These are phyloP conservation scores for Polyergus mexicanus DNA, from an alignment of 1,140 invertebrate genomes.

Conservation along the genomic window DNA sequence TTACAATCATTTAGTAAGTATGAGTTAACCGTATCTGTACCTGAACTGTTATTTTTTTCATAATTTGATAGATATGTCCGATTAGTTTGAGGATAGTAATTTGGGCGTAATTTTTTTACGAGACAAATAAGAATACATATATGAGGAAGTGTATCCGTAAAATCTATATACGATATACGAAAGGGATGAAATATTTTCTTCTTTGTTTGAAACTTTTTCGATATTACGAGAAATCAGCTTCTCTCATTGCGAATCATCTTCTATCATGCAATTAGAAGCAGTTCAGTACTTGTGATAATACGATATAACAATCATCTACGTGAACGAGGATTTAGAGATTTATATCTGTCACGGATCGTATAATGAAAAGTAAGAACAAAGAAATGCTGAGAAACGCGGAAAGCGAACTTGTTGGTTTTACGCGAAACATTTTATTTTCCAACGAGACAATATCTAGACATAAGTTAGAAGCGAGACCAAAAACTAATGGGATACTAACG, in stretches of 20 bases:
- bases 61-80: conserved; percentile 50
- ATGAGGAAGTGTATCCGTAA: background rate
- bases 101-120: conserved; percentile 24
- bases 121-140: background rate
- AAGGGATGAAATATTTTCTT: conserved; percentile 2
- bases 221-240: conserved; percentile 38
- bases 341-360: conserved; percentile 2
- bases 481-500: conserved; percentile 80
- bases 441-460: conserved; percentile 84
- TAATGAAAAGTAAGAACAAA: conserved; percentile 48
- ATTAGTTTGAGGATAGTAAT: conserved; percentile 28
- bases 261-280: conserved; percentile 46
- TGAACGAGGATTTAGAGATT: conserved; percentile 31
- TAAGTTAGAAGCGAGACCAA: conserved; percentile 84
- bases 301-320: conserved; percentile 45
- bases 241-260: conserved; percentile 34
- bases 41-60: conserved; percentile 53
- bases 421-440: conserved; percentile 75
- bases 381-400: conserved; percentile 30
- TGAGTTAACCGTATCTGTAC: conserved; percentile 58
- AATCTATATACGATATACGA: background rate
- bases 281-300: conserved; percentile 52
- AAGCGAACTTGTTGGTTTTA: conserved; percentile 63
- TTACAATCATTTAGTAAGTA: conserved; percentile 52
- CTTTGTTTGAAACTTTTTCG: background rate